Base-by-base conservation (phyloP, 2,797 vertebrate species). In the Enteromius trimaculatus region DNA sequence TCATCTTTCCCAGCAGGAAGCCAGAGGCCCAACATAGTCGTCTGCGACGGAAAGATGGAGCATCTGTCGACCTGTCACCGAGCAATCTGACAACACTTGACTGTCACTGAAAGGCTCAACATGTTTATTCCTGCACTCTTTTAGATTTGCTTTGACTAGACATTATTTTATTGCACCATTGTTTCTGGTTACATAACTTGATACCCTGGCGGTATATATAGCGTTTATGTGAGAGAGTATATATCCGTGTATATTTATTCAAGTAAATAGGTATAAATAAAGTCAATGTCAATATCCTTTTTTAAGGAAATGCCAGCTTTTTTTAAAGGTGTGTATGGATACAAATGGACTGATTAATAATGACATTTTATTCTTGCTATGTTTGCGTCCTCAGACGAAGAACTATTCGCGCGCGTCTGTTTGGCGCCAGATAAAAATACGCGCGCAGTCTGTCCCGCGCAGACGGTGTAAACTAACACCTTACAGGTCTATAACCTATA, bases 391-490 rank as follows among this genome's bases (percentile, higher is more conserved):
- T 23, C 66, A 21, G 34, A 17, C 0, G 9, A 58, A n/a, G 29
- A 4, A 14, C 49, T 39, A 26, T 53, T 70, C 14, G 10, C 23
- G n/a, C 2, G 34, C 9, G 26, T 49, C 69, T 64, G 39, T 49
- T 49, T 81, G 79, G 79, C 42, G 42, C 53, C 79, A 72, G 79
- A 72, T 64, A 81, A 81, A 81, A 81, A 81, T 72, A 80, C 66
- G 51, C 51, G 11, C 19, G 37, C 3, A 47, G 9, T 44, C 29
- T 68, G 47, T 53, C 44, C 34, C 13, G 21, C 51, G 2, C 10
- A 26, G 74, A 23, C 23, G 23, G 2, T 23, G 65, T 19, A 79
- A 79, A n/a, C 16, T 7, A 13, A 79, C 26, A 11, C 78, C 34
- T 21, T 8, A 44, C 58, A 37, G 26, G 31, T 11, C 17, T 34